Evolutionary conservation across 1,140 invertebrate species (phyloP).

Genomic region (Ruditapes philippinarum): DNA sequence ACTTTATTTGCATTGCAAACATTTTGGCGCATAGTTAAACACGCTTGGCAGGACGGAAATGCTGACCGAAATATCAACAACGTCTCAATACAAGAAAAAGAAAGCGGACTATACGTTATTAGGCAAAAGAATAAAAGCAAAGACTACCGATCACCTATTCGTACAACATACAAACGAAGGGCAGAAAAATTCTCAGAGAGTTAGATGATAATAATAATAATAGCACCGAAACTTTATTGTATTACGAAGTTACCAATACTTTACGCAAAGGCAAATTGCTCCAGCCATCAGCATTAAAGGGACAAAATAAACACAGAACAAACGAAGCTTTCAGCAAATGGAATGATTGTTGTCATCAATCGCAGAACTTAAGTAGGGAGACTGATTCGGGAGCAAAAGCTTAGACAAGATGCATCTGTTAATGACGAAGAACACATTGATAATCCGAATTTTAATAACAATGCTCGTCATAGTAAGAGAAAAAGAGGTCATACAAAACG

Average conservation of each 20-base stretch:
- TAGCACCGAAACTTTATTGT: too few relatives aligned
- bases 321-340: not conserved
- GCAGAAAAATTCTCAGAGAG: too few relatives aligned
- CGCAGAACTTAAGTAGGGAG: not conserved
- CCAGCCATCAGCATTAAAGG: too few relatives aligned
- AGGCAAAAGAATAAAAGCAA: not conserved
- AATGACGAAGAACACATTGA: too few relatives aligned
- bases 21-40: not conserved
- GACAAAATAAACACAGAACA: not conserved
- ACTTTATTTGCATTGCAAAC: not conserved
- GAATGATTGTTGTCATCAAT: not conserved
- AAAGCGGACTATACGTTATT: not conserved
- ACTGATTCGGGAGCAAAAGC: too few relatives aligned
- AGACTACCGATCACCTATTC: not conserved
- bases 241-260: too few relatives aligned
- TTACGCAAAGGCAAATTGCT: too few relatives aligned
- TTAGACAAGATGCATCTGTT: too few relatives aligned
- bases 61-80: not conserved
- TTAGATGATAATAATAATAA: too few relatives aligned
- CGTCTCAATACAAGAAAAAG: not conserved
- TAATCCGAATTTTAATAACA: not conserved
- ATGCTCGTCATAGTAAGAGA: not conserved
- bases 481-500: not conserved
- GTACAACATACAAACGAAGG: not conserved
- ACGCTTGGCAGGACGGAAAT: not conserved